Evolutionary conservation across 1,140 invertebrate species (phyloP).

Genomic region (Lutraria rhynchaena): DNA sequence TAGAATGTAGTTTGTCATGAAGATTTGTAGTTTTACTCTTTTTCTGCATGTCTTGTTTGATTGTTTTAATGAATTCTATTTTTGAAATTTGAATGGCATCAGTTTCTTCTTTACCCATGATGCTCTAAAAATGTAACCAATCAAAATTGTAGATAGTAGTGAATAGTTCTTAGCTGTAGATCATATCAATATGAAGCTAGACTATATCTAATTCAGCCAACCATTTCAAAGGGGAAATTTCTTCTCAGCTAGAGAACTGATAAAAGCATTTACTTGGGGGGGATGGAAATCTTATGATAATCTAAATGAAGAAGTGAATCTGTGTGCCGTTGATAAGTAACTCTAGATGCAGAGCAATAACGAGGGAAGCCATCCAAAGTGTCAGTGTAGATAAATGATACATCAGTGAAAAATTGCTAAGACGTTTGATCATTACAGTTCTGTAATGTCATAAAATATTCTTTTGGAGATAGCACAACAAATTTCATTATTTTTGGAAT

Average conservation of each 20-base stretch:
- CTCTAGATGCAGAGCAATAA: slow-evolving; percentile 56
- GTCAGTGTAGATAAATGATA: no score
- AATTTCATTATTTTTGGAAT: no score
- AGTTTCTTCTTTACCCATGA: slow-evolving; percentile 27
- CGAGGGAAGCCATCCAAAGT: slow-evolving; percentile 49
- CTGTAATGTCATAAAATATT: no score
- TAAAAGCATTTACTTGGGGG: slow-evolving; percentile 2
- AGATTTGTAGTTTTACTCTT: slow-evolving; percentile 44
- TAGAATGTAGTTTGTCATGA: slow-evolving; percentile 54
- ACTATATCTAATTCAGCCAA: slow-evolving; percentile 19
- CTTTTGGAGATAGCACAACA: no score
- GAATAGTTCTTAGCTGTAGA: slow-evolving; percentile 39
- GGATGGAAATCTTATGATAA: neutral
- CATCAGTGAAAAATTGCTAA: no score
- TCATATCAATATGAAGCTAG: slow-evolving; percentile 33
- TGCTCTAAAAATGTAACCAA: slow-evolving; percentile 45
- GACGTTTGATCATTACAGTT: no score
- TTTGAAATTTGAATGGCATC: slow-evolving; percentile 39
- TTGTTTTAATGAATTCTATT: slow-evolving; percentile 34
- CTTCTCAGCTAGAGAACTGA: neutral
- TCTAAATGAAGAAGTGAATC: neutral
- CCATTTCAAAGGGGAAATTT: neutral
- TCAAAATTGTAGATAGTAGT: slow-evolving; percentile 44
- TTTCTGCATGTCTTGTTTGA: slow-evolving; percentile 58
- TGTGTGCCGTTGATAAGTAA: slow-evolving; percentile 47